These are phyloP conservation scores for Brachyhypopomus occidentalis DNA, from an alignment of 2,113 vertebrate genomes.

Conservation along the genomic window DNA sequence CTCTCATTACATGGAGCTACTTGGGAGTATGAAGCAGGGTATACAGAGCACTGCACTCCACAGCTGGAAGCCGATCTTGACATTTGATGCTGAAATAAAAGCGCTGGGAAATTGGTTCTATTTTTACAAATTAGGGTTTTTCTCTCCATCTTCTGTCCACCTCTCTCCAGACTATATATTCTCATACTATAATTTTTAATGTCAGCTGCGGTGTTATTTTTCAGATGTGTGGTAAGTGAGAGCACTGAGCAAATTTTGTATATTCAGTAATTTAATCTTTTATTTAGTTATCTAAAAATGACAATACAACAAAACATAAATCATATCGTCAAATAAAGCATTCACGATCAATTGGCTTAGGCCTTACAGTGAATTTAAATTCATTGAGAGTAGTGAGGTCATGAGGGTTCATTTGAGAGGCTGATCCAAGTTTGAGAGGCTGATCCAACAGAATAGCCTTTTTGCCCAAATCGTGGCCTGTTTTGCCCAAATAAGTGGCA, in stretches of 20 bases:
- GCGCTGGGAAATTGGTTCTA: slow-evolving; percentile 33
- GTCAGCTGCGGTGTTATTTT: slow-evolving; percentile 25
- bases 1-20: slow-evolving; percentile 53
- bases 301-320: no score
- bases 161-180: background rate
- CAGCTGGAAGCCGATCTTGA: slow-evolving; percentile 56
- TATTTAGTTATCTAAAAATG: background rate
- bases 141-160: background rate
- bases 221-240: background rate
- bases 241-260: no score
- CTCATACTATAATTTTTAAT: slow-evolving; percentile 9
- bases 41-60: slow-evolving; percentile 54
- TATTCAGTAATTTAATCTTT: background rate
- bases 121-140: slow-evolving; percentile 40
- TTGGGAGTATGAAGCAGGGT: slow-evolving; percentile 46
- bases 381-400: no score
- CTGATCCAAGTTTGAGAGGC: no score
- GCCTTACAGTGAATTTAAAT: no score
- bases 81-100: slow-evolving; percentile 49
- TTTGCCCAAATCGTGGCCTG: no score
- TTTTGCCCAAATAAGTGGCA: no score
- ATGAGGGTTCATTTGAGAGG: no score
- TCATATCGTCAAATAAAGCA: no score
- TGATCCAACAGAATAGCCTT: no score
- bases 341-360: no score